Evolutionary conservation across 2,113 vertebrate species (phyloP).

Genomic region (Chloroceryle aenea): DNA sequence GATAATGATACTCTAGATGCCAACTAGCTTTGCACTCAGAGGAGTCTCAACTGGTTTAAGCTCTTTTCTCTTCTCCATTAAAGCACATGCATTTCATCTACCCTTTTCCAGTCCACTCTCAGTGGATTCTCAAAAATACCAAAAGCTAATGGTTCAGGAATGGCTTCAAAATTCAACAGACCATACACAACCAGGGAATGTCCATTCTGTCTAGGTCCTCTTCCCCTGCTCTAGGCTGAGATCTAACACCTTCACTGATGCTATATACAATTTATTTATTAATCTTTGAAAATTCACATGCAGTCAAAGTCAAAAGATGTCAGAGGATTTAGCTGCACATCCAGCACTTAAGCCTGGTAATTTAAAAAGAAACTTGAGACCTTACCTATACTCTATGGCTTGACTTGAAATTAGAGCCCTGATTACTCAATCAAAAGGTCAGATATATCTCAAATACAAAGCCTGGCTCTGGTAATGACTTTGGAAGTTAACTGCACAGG

Average conservation of each 20-base stretch:
- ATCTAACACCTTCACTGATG: neutral
- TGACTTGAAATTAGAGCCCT: neutral
- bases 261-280: neutral
- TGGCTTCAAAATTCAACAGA: neutral
- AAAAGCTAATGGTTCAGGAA: neutral
- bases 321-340: neutral
- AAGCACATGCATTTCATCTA: neutral
- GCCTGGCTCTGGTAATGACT: neutral
- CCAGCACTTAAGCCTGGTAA: neutral
- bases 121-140: neutral
- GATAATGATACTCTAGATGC: constrained; percentile 15
- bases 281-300: no score
- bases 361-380: neutral
- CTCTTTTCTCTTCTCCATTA: constrained; percentile 31
- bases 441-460: neutral
- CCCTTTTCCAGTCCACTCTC: neutral
- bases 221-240: neutral
- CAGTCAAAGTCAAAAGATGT: neutral
- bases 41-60: constrained; percentile 1
- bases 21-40: neutral
- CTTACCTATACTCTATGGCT: neutral
- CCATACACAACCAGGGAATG: neutral
- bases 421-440: neutral
- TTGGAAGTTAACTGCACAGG: neutral
- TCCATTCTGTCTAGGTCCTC: neutral